These are phyloP conservation scores for Brienomyrus brachyistius DNA, from an alignment of 2,113 vertebrate species.

Conservation along the genomic window DNA sequence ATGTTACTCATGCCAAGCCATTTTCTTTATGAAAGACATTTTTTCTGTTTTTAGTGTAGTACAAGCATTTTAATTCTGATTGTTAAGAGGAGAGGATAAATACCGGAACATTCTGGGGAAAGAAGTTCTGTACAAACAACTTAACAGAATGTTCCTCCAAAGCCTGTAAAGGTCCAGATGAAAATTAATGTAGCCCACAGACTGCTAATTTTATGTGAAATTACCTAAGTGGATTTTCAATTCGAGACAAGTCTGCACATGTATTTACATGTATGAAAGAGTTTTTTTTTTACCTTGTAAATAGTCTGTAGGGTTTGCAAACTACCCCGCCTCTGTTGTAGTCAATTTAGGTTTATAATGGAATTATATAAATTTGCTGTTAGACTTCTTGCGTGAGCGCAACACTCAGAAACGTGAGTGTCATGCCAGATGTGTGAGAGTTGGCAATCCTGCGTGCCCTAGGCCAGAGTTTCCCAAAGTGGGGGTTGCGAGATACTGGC, in stretches of 20 bases:
- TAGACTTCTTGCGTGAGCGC: no score
- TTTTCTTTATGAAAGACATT: background rate
- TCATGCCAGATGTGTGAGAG: no score
- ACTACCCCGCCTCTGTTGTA: background rate
- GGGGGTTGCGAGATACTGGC: background rate
- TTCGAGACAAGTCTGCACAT: background rate
- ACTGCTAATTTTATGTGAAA: slow-evolving; percentile 68
- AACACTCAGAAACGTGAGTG: no score
- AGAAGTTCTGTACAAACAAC: background rate
- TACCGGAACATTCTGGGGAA: background rate
- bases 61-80: background rate
- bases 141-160: slow-evolving; percentile 43
- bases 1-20: background rate
- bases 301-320: no score
- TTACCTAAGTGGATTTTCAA: slow-evolving; percentile 54
- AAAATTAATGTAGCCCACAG: slow-evolving; percentile 62
- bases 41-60: background rate
- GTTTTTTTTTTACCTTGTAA: no score
- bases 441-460: background rate
- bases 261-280: no score
- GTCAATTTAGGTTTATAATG: no score
- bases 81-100: background rate
- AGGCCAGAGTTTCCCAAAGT: background rate
- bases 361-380: no score
- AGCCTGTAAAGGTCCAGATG: slow-evolving; percentile 60